Conservation (phyloP, 64 coral and sea anemone genomes). For the Pocillopora damicornis region DNA sequence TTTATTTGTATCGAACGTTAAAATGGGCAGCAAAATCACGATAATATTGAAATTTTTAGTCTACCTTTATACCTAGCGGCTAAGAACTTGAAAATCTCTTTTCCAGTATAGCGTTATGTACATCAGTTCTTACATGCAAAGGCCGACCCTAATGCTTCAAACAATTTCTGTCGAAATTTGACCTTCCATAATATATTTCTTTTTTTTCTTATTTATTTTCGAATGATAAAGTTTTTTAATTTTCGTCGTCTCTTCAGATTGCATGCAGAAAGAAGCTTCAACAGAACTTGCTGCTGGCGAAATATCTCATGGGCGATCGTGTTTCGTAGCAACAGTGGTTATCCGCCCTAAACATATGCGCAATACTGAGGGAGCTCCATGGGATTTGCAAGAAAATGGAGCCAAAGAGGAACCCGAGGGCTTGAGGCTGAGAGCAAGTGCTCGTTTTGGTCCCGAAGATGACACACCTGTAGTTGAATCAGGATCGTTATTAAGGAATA, state of each 20-base stretch:
- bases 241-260: background rate
- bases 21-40: too few relatives aligned
- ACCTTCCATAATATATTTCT: too few relatives aligned
- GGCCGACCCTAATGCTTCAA: too few relatives aligned
- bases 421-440: background rate
- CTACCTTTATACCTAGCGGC: too few relatives aligned
- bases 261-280: background rate
- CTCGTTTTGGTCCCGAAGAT: background rate
- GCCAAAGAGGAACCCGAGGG: background rate
- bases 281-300: background rate
- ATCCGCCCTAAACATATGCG: background rate
- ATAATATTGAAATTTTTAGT: too few relatives aligned
- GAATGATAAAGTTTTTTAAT: background rate
- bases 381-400: background rate
- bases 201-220: background rate
- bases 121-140: too few relatives aligned
- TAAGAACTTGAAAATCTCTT: too few relatives aligned
- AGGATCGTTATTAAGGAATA: background rate
- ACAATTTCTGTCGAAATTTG: too few relatives aligned
- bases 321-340: conserved; percentile 1
- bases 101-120: too few relatives aligned
- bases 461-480: background rate
- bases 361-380: background rate
- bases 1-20: too few relatives aligned
- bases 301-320: background rate